Evolutionary conservation across 35 echinoderm and acorn worm genomes (phyloP).

Genomic region (Apostichopus californicus): DNA sequence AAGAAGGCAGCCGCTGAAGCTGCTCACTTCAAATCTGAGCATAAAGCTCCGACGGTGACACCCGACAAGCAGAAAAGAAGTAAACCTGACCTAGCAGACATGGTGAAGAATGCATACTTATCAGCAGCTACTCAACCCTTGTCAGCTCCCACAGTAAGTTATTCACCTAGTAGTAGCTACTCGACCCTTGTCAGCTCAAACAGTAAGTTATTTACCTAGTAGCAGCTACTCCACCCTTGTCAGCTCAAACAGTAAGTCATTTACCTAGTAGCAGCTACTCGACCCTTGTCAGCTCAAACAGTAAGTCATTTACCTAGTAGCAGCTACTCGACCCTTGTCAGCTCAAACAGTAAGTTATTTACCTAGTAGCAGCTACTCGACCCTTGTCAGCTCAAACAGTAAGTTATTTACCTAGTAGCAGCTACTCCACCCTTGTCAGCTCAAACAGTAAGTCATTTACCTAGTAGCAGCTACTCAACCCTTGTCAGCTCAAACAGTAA

Average conservation of each 20-base stretch:
- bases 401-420: too few species aligned
- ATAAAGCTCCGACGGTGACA: not conserved
- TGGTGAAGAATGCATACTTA: conserved; percentile 24
- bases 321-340: not conserved
- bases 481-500: too few species aligned
- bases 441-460: not conserved
- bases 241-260: not conserved
- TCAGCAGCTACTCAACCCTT: too few species aligned
- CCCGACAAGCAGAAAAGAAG: not conserved
- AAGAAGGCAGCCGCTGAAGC: conserved; percentile 40
- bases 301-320: not conserved
- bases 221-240: not conserved
- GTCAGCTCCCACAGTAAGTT: too few species aligned
- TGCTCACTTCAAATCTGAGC: not conserved
- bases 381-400: not conserved
- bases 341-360: not conserved
- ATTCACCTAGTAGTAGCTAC: not conserved
- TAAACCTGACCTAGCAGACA: conserved; percentile 9
- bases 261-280: not conserved
- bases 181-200: not conserved
- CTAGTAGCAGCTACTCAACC: too few species aligned
- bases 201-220: not conserved
- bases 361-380: not conserved
- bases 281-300: not conserved
- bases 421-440: not conserved